Evolutionary conservation across 2,113 vertebrate species (phyloP).

Genomic region (Nycticorax nycticorax): DNA sequence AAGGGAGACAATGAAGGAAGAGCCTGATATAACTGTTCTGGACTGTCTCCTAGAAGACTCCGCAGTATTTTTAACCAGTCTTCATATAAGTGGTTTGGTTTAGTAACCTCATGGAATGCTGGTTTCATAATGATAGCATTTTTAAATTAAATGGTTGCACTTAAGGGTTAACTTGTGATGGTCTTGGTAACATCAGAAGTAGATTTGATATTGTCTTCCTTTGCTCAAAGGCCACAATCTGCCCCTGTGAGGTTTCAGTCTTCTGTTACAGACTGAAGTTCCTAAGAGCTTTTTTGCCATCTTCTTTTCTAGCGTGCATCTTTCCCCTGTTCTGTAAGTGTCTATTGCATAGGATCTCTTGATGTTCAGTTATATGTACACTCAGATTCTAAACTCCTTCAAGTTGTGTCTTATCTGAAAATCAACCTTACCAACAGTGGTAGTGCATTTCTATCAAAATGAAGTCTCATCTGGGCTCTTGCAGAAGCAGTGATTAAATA

Average conservation of each 20-base stretch:
- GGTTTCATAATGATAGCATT: not conserved
- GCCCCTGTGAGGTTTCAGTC: not conserved
- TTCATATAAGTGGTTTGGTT: not conserved
- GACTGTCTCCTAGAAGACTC: not conserved
- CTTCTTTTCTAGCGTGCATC: not conserved
- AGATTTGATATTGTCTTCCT: not conserved
- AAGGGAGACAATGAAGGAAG: not conserved
- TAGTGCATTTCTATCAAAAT: not conserved
- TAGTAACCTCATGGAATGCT: not conserved
- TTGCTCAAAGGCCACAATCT: not conserved
- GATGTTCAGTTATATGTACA: not conserved
- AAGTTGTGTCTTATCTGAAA: not conserved
- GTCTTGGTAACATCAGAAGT: not conserved
- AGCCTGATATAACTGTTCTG: not conserved
- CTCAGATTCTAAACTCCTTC: not conserved
- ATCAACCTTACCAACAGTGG: not conserved
- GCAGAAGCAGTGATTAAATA: not conserved
- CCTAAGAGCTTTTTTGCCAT: not conserved
- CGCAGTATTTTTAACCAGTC: not conserved
- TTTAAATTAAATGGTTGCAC: not conserved
- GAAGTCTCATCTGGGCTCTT: not conserved
- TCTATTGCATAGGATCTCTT: not conserved
- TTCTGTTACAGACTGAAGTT: not conserved
- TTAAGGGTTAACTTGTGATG: not conserved
- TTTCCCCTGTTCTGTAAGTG: not conserved